Base-by-base conservation (phyloP, 2,113 vertebrate species). In the Phalacrocorax carbo region DNA sequence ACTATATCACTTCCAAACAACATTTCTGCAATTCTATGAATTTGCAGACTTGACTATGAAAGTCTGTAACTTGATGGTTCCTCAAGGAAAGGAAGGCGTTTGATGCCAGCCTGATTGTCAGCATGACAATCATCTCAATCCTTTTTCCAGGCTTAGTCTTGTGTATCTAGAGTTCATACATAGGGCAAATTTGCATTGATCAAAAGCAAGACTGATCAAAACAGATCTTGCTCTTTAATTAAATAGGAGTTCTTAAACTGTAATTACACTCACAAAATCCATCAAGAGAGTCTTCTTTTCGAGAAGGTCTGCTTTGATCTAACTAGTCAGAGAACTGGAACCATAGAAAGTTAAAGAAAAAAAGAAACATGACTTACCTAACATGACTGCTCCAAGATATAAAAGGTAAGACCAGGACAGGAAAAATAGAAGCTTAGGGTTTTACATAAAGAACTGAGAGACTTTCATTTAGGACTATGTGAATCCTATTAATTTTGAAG, bases 241-340 rank as follows among this genome's bases (percentile, higher is more conserved):
- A 79, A 57, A n/a, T 26, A 77, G 26, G 49, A 62, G 32, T 29
- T 54, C 46, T 78, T 44, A 82, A 10, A 46, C 40, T 60, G 42
- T 18, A 71, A 80, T 70, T 88, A 83, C 90, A 95, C n/a, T 78
- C 73, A 77, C 30, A 62, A 55, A 55, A 79, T 90, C 22, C 71
- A 40, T 79, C 34, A 85, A 44, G 30, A 38, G 10, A 38, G 10
- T 38, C 38, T 38, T 10, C 38, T 38, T 38, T 38, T 79, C 34
- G 82, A 44, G 30, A 75, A 71, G 73, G 29, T 85, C 82, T 94
- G 44, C 57, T 94, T 93, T 94, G 69, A 71, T 88, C 73, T 89
- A 57, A 60, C 38, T 48, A 79, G 44, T n/a, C 20, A 40, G 16
- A 87, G 21, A 81, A 71, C 48, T 69, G n/a, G 34, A 93, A 92